These are phyloP conservation scores for Kryptolebias marmoratus DNA, from an alignment of 2,113 vertebrate species.

Conservation along the genomic window DNA sequence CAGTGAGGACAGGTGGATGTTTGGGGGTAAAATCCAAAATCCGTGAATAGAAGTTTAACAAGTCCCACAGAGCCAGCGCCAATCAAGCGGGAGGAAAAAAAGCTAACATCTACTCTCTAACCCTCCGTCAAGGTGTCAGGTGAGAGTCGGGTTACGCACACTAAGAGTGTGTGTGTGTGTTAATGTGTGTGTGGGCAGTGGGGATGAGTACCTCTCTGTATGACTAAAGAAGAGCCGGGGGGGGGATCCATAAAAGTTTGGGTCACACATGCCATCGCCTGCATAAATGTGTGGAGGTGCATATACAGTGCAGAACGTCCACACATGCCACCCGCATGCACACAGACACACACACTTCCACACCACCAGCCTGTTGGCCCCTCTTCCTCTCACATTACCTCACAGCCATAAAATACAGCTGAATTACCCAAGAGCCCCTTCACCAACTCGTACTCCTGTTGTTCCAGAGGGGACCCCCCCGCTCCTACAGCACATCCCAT, in stretches of 20 bases:
- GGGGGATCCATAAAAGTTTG: constrained; percentile 42
- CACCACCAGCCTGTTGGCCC: constrained; percentile 32
- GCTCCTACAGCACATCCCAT: constrained; percentile 35
- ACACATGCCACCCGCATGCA: constrained; percentile 51
- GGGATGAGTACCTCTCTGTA: constrained; percentile 11
- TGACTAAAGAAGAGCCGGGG: constrained; percentile 17
- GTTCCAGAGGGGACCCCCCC: constrained; percentile 26
- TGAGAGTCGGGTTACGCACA: constrained; percentile 53
- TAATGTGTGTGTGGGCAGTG: constrained; percentile 10
- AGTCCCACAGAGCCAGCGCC: constrained; percentile 45
- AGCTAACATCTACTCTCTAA: constrained; percentile 23
- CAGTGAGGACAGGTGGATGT: constrained; percentile 57
- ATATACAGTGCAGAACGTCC: neutral
- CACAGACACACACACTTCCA: constrained; percentile 46
- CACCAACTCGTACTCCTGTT: constrained; percentile 62
- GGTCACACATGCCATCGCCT: constrained; percentile 38
- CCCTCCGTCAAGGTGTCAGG: constrained; percentile 69
- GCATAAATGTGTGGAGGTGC: neutral
- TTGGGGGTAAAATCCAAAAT: constrained; percentile 67
- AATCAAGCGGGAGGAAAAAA: constrained; percentile 35
- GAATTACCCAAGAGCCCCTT: constrained; percentile 73
- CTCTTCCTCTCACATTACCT: constrained; percentile 67
- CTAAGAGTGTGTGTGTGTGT: constrained; percentile 9
- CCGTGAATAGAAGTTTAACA: constrained; percentile 66
- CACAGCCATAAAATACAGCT: constrained; percentile 70